A percentile compares a stretch with the other conserved stretches of the same genome.
phyloP scores from a whole-genome alignment of 1,140 invertebrate species.

The Samia ricini region DNA sequence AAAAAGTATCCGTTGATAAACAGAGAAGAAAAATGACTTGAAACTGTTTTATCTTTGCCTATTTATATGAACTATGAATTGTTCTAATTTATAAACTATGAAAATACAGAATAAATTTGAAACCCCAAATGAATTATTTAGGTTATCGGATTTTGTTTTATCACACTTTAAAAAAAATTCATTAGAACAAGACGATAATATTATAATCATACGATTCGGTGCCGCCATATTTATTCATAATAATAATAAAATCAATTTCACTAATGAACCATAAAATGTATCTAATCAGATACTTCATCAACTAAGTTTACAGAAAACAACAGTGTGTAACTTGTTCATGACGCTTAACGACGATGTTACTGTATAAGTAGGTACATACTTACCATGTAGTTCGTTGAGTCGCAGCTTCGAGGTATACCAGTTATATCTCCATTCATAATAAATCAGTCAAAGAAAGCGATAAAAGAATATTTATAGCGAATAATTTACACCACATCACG shows the following conservation, averaged over 20 bases:
- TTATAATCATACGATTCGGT: not conserved
- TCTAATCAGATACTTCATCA: not conserved
- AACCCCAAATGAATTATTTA: too few relatives aligned
- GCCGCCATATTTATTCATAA: not conserved
- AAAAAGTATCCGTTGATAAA: too few relatives aligned
- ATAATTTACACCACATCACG: not conserved
- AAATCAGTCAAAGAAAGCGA: not conserved
- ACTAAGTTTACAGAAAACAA: conserved; percentile 5
- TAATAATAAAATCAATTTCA: not conserved
- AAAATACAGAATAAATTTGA: too few relatives aligned
- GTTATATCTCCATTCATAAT: conserved; percentile 4
- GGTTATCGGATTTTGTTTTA: too few relatives aligned
- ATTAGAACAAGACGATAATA: not conserved
- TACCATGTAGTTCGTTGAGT: not conserved
- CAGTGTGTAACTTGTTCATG: conserved; percentile 4
- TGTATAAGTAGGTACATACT: not conserved
- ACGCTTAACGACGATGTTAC: not conserved
- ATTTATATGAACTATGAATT: too few relatives aligned
- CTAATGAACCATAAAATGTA: conserved; percentile 5
- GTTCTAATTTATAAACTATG: too few relatives aligned
- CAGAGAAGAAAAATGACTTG: too few relatives aligned
- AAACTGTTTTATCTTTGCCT: too few relatives aligned
- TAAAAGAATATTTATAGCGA: conserved; percentile 8
- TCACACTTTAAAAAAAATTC: too few relatives aligned
- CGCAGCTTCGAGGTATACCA: not conserved